Evolutionary conservation across 2,888 invertebrate species (phyloP).

Genomic region (Lithosia quadra): DNA sequence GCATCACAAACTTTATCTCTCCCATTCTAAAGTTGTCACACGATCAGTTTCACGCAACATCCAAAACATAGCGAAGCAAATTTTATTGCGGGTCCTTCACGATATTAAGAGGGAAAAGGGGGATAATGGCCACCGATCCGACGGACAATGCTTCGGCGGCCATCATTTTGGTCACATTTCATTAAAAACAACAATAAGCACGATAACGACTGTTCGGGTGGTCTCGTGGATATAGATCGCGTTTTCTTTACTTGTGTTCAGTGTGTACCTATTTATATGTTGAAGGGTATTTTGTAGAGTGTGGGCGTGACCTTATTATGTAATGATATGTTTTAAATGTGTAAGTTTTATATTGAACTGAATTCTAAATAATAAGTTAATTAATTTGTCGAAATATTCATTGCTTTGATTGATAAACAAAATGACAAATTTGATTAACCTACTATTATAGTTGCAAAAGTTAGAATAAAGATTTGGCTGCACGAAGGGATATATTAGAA

Average conservation of each 20-base stretch:
- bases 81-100: conserved; percentile 72
- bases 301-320: neutral
- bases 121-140: conserved; percentile 75
- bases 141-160: conserved; percentile 72
- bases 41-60: conserved; percentile 64
- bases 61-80: conserved; percentile 63
- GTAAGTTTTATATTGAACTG: neutral
- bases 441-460: too few relatives aligned
- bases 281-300: conserved; percentile 23
- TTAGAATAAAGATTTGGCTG: too few relatives aligned
- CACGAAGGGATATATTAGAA: too few relatives aligned
- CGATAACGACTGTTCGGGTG: conserved; percentile 67
- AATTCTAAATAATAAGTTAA: neutral
- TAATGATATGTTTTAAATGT: neutral
- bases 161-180: conserved; percentile 75
- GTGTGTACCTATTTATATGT: conserved; percentile 35
- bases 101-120: conserved; percentile 71
- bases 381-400: too few relatives aligned
- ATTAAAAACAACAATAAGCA: conserved; percentile 81
- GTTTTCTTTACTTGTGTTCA: conserved; percentile 54
- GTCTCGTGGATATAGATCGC: conserved; percentile 60
- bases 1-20: conserved; percentile 52
- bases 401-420: too few relatives aligned
- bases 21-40: conserved; percentile 63
- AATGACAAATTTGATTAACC: too few relatives aligned